Evolutionary conservation across 2,797 vertebrate species (phyloP).

Genomic region (Peromyscus nudipes): DNA sequence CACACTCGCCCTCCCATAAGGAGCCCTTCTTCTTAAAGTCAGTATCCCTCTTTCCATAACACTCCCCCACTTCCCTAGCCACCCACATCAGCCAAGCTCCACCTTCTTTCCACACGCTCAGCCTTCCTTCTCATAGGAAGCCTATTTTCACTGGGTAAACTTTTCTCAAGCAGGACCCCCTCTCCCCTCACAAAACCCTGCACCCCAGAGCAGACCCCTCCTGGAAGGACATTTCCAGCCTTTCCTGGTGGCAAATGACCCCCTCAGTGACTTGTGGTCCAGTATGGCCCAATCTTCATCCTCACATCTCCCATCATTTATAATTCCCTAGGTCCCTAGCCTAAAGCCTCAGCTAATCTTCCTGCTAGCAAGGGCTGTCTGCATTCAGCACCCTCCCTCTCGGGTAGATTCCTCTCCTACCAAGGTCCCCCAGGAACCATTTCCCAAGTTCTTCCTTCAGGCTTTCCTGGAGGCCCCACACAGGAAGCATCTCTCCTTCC

Average conservation of each 20-base stretch:
- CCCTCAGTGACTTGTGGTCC: background rate
- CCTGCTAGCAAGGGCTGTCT: background rate
- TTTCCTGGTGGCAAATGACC: background rate
- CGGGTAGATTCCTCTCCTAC: background rate
- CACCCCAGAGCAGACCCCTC: background rate
- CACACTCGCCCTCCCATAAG: background rate
- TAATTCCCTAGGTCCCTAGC: background rate
- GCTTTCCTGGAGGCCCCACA: background rate
- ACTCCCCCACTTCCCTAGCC: background rate
- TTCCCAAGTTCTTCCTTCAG: constrained; percentile 35
- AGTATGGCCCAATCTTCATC: background rate
- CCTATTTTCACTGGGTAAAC: background rate
- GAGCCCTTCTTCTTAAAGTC: background rate
- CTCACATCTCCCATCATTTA: background rate
- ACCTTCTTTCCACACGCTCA: background rate
- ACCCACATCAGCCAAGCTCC: background rate
- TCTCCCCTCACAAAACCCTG: background rate
- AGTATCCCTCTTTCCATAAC: background rate
- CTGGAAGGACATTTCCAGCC: background rate
- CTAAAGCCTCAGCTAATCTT: background rate
- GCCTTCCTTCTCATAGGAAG: background rate
- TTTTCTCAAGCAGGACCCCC: background rate
- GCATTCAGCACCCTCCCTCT: background rate
- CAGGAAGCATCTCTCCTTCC: constrained; percentile 53
- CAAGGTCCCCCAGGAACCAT: background rate